These are phyloP conservation scores for Trileptium ribeirensis DNA, from an alignment of 2,888 invertebrate species.

Conservation along the genomic window DNA sequence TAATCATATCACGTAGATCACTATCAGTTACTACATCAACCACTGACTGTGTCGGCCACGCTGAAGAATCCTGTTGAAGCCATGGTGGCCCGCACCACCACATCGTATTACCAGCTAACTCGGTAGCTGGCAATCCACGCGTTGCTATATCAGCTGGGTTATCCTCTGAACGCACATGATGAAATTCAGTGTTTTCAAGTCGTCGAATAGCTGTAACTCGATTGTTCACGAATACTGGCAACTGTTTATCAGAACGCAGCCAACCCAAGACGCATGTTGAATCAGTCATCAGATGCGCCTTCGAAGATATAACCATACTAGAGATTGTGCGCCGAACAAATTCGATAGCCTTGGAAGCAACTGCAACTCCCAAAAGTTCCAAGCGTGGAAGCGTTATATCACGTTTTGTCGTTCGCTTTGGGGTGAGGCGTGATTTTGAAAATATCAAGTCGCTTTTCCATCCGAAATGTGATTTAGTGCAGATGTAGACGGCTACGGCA, in stretches of 20 bases:
- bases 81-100: background rate
- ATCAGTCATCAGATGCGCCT: too few species aligned
- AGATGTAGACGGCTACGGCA: background rate
- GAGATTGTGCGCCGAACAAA: too few species aligned
- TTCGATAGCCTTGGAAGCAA: background rate
- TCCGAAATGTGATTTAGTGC: background rate
- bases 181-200: background rate
- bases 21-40: too few species aligned
- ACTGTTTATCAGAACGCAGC: background rate
- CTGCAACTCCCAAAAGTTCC: background rate
- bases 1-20: too few species aligned
- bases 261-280: constrained; percentile 7
- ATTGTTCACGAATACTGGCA: background rate
- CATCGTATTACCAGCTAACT: background rate
- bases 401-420: too few species aligned
- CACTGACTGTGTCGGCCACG: too few species aligned
- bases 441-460: background rate
- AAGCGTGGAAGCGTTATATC: background rate
- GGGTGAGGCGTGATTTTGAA: background rate
- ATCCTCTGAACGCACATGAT: constrained; percentile 19
- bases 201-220: background rate
- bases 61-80: too few species aligned
- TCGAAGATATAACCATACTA: too few species aligned
- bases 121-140: background rate
- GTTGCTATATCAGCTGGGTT: constrained; percentile 42